Evolutionary conservation across 2,797 vertebrate species (phyloP).

Genomic region (Percopsis omiscomaycus): DNA sequence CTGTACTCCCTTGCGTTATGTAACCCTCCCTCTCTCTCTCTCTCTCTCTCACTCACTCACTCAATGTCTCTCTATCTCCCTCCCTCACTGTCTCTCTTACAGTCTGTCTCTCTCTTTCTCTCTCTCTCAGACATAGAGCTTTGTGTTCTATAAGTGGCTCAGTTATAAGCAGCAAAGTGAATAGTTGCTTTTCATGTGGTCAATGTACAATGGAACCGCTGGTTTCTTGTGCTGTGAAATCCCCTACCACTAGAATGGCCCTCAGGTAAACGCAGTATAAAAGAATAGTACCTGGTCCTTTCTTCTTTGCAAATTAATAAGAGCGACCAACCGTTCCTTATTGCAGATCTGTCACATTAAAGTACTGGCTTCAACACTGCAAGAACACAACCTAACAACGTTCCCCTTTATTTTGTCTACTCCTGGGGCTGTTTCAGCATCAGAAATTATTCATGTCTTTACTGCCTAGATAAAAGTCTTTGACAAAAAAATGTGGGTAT

Average conservation of each 20-base stretch:
- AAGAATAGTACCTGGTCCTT: conserved; percentile 29
- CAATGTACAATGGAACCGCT: conserved; percentile 40
- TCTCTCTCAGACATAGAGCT: conserved; percentile 61
- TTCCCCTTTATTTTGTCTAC: conserved; percentile 51
- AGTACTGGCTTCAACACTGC: conserved; percentile 45
- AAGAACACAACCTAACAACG: conserved; percentile 58
- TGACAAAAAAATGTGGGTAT: conserved; percentile 55
- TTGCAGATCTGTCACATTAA: conserved; percentile 48
- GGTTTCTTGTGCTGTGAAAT: conserved; percentile 38
- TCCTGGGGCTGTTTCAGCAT: conserved; percentile 65
- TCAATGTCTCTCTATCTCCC: conserved; percentile 4
- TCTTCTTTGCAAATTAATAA: conserved; percentile 48
- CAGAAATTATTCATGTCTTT: conserved; percentile 73
- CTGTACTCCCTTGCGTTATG: conserved; percentile 67
- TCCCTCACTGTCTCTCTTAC: conserved; percentile 31
- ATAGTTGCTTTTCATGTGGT: conserved; percentile 41
- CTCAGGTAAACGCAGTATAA: conserved; percentile 51
- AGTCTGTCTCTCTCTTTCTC: conserved; percentile 24
- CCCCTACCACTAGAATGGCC: conserved; percentile 34
- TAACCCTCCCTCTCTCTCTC: conserved; percentile 51
- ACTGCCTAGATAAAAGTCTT: conserved; percentile 65
- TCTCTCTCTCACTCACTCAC: conserved; percentile 35
- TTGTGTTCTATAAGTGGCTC: conserved; percentile 60
- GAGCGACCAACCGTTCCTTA: conserved; percentile 31
- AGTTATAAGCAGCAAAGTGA: conserved; percentile 46